Evolutionary conservation across 2,113 vertebrate genomes (phyloP), one percentile per base, ranked within the genome.

Genomic region (Brachionichthys hirsutus): DNA sequence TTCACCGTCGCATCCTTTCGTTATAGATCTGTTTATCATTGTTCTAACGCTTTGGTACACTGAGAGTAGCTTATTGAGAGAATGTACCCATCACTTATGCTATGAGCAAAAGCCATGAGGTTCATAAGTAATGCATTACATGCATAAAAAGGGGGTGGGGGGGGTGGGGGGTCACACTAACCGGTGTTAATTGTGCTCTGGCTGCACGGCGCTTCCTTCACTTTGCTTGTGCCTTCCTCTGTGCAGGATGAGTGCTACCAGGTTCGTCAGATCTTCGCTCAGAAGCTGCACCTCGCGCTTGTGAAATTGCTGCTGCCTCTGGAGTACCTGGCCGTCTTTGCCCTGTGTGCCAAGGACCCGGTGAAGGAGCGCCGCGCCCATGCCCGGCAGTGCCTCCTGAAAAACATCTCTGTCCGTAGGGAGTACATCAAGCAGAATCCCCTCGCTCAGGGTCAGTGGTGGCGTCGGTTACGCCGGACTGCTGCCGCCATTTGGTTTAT

Each of bases 401-500:
- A 99, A 87, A 99, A 99, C 88, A 98, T 99, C 88, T 98, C 94
- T 66, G 95, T 99, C 88, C 94, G 97, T 64, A 91, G 97, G 82
- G 97, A 99, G 65, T 99, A 94, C 85, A 95, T 99, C 85, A 99
- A 98, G 76, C 95, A 98, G 80, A 98, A 98, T 72, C 94, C 94
- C 9, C 92, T 95, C 61, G 91, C 95, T 88, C 94, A 95, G 3
- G 97, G 97, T 98, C 46, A 84, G 93, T 91, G 52, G 34, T 49
- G n/a, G n/a, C 12, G 6, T 8, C 13, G 45, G 4, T 47, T 3
- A 47, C 45, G 12, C 11, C 6, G 10, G 3, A 2, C 18, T 15
- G 40, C 40, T 42, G 40, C 6, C 2, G 40, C 12, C 36, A 38
- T 38, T 38, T 38, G 8, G 9, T 38, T 38, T 38, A 12, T 38